phyloP scores from a whole-genome alignment of 2,113 vertebrate species.

The Xiphophorus hellerii region DNA sequence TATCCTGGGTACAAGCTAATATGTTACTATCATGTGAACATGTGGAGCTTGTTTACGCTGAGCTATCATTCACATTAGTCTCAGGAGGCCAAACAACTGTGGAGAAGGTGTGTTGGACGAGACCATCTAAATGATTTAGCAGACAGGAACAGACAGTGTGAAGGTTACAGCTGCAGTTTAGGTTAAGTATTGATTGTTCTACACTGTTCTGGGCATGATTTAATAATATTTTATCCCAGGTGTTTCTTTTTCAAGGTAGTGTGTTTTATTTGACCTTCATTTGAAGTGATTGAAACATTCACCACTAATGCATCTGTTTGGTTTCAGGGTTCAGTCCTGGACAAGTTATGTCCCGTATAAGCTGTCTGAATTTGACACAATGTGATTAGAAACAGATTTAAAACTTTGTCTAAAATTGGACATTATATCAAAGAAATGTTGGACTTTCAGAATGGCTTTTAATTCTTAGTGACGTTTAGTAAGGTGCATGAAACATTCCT shows the following conservation, averaged over 20 bases:
- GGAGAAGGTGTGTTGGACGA: slow-evolving; percentile 38
- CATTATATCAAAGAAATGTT: too few relatives aligned
- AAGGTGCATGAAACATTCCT: too few relatives aligned
- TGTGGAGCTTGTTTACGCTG: slow-evolving; percentile 47
- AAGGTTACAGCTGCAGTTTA: slow-evolving; percentile 55
- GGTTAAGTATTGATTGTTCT: slow-evolving; percentile 40
- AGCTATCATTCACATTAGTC: slow-evolving; percentile 39
- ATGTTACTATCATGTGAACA: slow-evolving; percentile 20
- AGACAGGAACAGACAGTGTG: slow-evolving; percentile 37
- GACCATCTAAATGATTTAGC: slow-evolving; percentile 57
- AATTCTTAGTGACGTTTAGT: too few relatives aligned
- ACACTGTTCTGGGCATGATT: slow-evolving; percentile 19
- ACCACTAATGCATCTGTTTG: not conserved
- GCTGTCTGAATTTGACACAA: too few relatives aligned
- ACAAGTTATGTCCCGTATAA: too few relatives aligned
- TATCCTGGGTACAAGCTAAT: too few relatives aligned
- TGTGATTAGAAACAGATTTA: too few relatives aligned
- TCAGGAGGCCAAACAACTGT: slow-evolving; percentile 28
- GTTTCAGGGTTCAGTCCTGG: too few relatives aligned
- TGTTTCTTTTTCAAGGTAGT: slow-evolving; percentile 9
- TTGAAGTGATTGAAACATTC: slow-evolving; percentile 13
- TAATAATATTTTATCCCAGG: slow-evolving; percentile 29
- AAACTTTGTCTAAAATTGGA: too few relatives aligned
- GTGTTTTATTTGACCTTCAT: slow-evolving; percentile 40
- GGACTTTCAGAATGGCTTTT: too few relatives aligned